A percentile compares a stretch with the other conserved stretches of the same genome.
phyloP scores from a whole-genome alignment of 1,140 invertebrate genomes.

The Phymorhynchus buccinoides region DNA sequence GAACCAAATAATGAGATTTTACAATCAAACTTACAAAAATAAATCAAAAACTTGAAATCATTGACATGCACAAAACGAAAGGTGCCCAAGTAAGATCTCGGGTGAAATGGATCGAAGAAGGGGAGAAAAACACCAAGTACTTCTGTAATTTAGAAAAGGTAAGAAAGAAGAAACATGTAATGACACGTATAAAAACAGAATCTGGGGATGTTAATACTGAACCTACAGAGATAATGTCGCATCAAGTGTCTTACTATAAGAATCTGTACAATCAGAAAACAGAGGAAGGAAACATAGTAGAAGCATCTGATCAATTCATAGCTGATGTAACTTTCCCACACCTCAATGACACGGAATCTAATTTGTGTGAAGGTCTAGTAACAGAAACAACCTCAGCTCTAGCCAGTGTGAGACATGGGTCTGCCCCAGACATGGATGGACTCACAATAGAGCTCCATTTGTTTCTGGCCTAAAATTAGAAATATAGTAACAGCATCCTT shows the following conservation, averaged over 20 bases:
- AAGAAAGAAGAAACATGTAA: not conserved
- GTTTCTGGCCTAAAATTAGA: not conserved
- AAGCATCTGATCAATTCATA: not conserved
- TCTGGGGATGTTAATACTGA: not conserved
- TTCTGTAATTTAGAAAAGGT: not conserved
- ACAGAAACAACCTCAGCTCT: not conserved
- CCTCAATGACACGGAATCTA: not conserved
- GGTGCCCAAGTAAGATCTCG: not conserved
- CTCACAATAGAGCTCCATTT: not conserved
- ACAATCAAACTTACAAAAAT: not conserved
- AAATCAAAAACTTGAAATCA: not conserved
- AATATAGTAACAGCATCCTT: not conserved
- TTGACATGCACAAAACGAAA: not conserved
- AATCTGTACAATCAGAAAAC: conserved; percentile 7
- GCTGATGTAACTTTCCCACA: not conserved
- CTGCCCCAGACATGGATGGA: not conserved
- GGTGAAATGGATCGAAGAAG: too few species aligned
- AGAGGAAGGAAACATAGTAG: not conserved
- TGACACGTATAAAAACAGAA: not conserved
- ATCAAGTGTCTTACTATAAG: not conserved
- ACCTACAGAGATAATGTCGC: not conserved
- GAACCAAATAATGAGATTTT: not conserved
- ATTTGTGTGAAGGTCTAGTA: not conserved
- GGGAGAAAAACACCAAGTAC: not conserved
- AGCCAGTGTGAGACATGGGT: not conserved